A percentile compares a stretch with the other conserved stretches of the same genome.
These are phyloP conservation scores for Panzeria rudis DNA, from an alignment of 2,888 invertebrate species.

Conservation along the genomic window DNA sequence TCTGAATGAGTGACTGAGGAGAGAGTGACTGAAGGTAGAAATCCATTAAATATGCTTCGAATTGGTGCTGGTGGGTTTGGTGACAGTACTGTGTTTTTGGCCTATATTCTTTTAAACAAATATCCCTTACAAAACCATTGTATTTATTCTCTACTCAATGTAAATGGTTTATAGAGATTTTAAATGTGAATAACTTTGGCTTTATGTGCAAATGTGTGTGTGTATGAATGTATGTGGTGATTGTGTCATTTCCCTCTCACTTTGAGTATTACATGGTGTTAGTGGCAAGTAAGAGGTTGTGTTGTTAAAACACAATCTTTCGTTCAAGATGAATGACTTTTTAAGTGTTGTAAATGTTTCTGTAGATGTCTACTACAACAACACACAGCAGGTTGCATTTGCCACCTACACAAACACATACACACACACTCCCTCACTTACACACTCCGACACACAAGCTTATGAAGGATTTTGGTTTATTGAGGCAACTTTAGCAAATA, in stretches of 20 bases:
- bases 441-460: too few relatives aligned
- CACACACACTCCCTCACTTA: background rate
- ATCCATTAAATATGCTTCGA: conserved; percentile 7
- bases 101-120: conserved; percentile 34
- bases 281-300: conserved; percentile 54
- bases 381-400: conserved; percentile 27
- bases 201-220: background rate
- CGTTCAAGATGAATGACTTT: conserved; percentile 72
- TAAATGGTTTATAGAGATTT: conserved; percentile 40
- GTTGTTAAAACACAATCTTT: conserved; percentile 67
- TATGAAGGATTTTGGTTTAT: conserved; percentile 29
- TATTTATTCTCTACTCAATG: conserved; percentile 44
- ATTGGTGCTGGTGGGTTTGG: background rate
- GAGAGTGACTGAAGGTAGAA: conserved; percentile 4
- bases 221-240: background rate
- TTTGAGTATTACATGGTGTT: conserved; percentile 40
- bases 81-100: conserved; percentile 17
- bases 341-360: conserved; percentile 67
- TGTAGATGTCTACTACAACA: conserved; percentile 27
- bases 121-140: conserved; percentile 29
- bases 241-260: background rate
- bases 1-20: background rate
- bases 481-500: conserved; percentile 34
- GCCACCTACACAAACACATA: background rate
- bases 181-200: background rate